Evolutionary conservation across 2,113 vertebrate genomes (phyloP), one percentile per base, ranked within the genome.

Genomic region (Calyptomena viridis): DNA sequence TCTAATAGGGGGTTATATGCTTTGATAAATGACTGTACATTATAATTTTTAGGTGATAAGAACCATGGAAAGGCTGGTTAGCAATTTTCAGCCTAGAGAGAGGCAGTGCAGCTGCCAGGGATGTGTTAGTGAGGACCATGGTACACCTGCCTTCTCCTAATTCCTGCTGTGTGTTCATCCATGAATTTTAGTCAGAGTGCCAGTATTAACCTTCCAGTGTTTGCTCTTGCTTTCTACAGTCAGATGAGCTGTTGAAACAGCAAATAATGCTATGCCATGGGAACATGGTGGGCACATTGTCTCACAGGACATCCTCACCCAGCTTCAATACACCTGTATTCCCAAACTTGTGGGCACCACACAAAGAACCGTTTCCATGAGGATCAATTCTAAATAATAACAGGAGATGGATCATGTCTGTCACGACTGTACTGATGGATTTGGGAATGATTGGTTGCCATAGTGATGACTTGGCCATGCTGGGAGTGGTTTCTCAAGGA

Each of bases 401-500:
- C 44, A 56, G 35, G 44, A 66, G 44, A 75, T 68, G 80, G 44
- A 87, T 83, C 53, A 8, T 23, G 46, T 16, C 33, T 31, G 16
- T 79, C 30, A 14, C 25, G 14, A 21, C n/a, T 55, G 69, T 90
- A 67, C 52, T 74, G 84, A 94, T 47, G 62, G 55, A 94, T 94
- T 84, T 94, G 90, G 78, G 93, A 96, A 71, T 96, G 78, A 93
- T 71, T 60, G 42, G 95, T 97, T 97, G 78, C 88, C 80, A 97
- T 95, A 77, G 95, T 31, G 73, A 97, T 92, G 69, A 31, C 86
- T 95, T 89, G 76, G 60, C 56, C 77, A 92, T 80, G 79, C 64
- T 93, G 62, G 66, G 86, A 94, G 62, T 95, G 75, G 82, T 78
- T 95, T 94, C 73, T 56, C 90, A 97, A 95, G 95, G 88, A 96